Base-by-base conservation (phyloP, 2,888 invertebrate genomes). In the Koerneria pararmatus region DNA sequence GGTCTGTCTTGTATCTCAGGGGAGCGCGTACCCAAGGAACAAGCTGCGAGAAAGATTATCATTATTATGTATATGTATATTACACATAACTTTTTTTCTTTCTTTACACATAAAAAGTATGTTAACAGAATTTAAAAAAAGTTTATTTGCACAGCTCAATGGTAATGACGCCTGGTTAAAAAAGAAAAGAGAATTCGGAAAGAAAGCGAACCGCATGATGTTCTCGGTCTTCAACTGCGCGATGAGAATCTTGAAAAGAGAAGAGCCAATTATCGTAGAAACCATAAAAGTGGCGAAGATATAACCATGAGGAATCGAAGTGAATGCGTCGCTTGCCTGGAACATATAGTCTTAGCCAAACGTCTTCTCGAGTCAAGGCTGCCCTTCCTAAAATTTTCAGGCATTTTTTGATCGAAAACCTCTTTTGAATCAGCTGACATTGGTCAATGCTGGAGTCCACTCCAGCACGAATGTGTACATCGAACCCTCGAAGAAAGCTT, bases 391-490 rank as follows among this genome's bases (percentile, higher is more conserved):
- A 11, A 41, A 15, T n/a, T 41, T 41, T 41, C 46, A 41, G 11
- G 46, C 11, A n/a, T n/a, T n/a, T n/a, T n/a, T n/a, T n/a, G n/a
- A n/a, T n/a, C n/a, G n/a, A n/a, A n/a, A 19, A 53, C 15, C 19
- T 15, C 24, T 22, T n/a, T 32, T n/a, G 11, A 65, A 32, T 5
- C n/a, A 29, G 19, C 27, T 1, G 27, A 74, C 78, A 57, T 70
- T 66, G 15, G 85, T 83, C 6, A 87, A 78, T 2, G 86, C 85
- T 2, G 86, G 86, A 0, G 86, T 87, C 86, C 86, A 87, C 77
- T 86, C 86, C 68, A 87, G 74, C 15, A 87, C 86, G 79, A 87
- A 87, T n/a, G 85, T 85, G 78, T 86, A 87, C 86, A 86, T 86
- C 68, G 85, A 82, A 19, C 86, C 86, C 75, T 87, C 86, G 81